A percentile compares a stretch with the other conserved stretches of the same genome.
phyloP scores from a whole-genome alignment of 2,888 invertebrate species.

The Ophonus ardosiacus region DNA sequence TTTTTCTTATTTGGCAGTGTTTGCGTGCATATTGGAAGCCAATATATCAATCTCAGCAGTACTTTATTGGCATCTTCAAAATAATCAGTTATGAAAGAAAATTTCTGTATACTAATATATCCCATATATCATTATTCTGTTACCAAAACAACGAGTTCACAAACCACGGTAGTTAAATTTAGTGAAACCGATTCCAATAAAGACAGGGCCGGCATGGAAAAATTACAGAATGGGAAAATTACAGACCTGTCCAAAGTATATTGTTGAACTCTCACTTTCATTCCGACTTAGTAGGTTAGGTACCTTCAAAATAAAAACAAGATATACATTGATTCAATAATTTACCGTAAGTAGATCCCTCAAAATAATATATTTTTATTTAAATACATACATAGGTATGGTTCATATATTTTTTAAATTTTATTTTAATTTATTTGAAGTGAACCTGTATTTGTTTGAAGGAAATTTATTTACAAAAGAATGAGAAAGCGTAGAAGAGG shows the following conservation, averaged over 20 bases:
- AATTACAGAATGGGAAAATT: conserved; percentile 60
- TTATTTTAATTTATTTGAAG: no score
- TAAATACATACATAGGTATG: background rate
- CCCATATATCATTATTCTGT: conserved; percentile 53
- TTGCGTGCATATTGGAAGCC: background rate
- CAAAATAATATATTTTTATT: background rate
- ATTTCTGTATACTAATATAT: conserved; percentile 51
- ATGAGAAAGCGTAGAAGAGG: no score
- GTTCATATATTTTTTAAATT: no score
- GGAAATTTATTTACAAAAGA: no score
- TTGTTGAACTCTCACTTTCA: background rate
- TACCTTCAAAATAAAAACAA: background rate
- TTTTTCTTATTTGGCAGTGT: background rate
- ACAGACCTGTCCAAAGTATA: background rate
- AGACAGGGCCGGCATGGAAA: conserved; percentile 52
- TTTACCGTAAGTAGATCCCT: background rate
- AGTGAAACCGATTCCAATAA: conserved; percentile 51
- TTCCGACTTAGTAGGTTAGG: background rate
- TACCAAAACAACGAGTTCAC: conserved; percentile 33
- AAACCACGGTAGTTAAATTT: conserved; percentile 54
- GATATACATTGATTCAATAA: background rate
- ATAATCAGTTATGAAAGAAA: conserved; percentile 34
- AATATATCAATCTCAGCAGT: conserved; percentile 25
- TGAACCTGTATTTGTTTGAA: no score
- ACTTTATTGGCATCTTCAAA: conserved; percentile 37